These are phyloP conservation scores for Nothocercus julius DNA, from an alignment of 2,113 vertebrate genomes.

Conservation along the genomic window DNA sequence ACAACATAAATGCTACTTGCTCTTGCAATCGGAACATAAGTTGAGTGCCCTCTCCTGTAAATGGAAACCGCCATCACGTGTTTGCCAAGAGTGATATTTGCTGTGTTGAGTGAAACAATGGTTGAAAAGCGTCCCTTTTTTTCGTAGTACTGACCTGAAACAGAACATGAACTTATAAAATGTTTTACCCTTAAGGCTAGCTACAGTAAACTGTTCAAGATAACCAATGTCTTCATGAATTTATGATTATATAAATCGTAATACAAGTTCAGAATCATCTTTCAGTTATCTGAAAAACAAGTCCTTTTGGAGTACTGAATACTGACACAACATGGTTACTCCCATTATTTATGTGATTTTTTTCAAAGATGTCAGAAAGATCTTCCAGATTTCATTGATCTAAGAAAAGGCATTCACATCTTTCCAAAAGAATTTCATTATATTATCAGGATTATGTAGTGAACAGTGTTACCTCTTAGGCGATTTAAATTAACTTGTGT, in stretches of 20 bases:
- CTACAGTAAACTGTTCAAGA: neutral
- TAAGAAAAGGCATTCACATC: neutral
- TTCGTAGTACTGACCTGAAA: slow-evolving; percentile 89
- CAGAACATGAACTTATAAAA: neutral
- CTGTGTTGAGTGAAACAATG: slow-evolving; percentile 87
- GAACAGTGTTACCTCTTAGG: neutral
- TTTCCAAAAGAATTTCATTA: neutral
- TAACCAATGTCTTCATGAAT: neutral
- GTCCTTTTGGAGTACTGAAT: neutral
- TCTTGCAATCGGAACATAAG: slow-evolving; percentile 79
- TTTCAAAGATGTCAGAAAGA: neutral
- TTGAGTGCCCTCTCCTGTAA: slow-evolving; percentile 80
- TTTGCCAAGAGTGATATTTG: slow-evolving; percentile 83
- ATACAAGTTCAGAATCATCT: neutral
- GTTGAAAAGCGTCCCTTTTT: slow-evolving; percentile 82
- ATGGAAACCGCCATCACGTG: slow-evolving; percentile 89
- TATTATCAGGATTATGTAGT: neutral
- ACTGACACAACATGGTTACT: neutral
- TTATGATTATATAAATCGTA: neutral
- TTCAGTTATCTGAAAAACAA: neutral
- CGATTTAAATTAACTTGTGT: neutral
- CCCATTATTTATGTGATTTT: neutral
- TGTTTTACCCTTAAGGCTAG: neutral
- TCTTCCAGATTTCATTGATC: neutral
- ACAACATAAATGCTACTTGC: slow-evolving; percentile 81